Base-by-base conservation (phyloP, 2,888 invertebrate genomes). In the Plebejus melissa region DNA sequence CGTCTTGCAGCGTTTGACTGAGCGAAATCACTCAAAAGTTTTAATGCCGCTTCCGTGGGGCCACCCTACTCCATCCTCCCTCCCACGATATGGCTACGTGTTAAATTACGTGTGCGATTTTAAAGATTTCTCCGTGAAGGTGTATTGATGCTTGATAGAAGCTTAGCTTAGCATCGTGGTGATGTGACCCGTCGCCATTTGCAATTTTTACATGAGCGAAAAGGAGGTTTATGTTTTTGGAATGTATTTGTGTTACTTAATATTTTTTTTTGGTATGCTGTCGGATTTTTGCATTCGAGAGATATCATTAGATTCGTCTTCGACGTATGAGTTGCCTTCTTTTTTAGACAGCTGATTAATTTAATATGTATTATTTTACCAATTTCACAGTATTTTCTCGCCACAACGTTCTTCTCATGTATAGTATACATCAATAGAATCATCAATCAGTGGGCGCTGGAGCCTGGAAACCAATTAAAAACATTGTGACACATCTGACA, bases 21-120 rank as follows among this genome's bases (percentile, higher is more conserved):
- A 91, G 90, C 90, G 90, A 89, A 92, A 92, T 92, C 92, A 92
- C 91, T 92, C 92, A 91, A 92, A 92, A 92, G 88, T 93, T 93
- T 93, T 92, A 92, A 93, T 91, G 90, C 90, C 87, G 88, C 86
- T 90, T 93, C 91, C 92, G 91, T 86, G 84, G 89, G 86, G 87
- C 87, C 81, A 80, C 79, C 79, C 77, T 78, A 76, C 75, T 77
- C 76, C 76, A 71, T 57, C 75, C 74, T 60, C n/a, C 74, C 69
- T 9, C 74, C 70, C 82, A 75, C 74, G 36, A 79, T 76, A 65
- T 74, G 74, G 76, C 79, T 79, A 79, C 78, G 82, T 83, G 81
- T 82, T 82, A 80, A 81, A 79, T 79, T 78, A 78, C 78, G 80
- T 81, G 77, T 79, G 77, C 75, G 78, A 76, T 77, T 79, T 79